A percentile compares a stretch with the other conserved stretches of the same genome.
phyloP scores from a whole-genome alignment of 2,113 vertebrate species.

The Malaclemys terrapin region DNA sequence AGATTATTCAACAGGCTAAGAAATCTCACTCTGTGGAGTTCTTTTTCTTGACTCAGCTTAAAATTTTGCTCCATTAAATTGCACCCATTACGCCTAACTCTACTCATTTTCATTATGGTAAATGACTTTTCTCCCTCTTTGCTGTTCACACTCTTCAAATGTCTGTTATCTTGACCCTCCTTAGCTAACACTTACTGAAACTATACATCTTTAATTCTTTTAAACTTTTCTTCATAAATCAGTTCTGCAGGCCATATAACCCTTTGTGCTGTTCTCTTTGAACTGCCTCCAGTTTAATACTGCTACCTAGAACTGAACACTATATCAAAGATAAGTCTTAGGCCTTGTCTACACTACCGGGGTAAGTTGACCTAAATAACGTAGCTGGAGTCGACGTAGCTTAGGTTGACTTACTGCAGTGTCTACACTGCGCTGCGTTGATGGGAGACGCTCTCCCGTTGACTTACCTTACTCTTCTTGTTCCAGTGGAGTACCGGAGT shows the following conservation, averaged over 20 bases:
- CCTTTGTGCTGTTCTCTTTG: constrained; percentile 59
- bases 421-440: no score
- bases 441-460: no score
- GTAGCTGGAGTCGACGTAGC: no score
- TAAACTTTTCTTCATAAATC: constrained; percentile 65
- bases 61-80: not conserved
- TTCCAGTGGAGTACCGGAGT: no score
- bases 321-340: constrained; percentile 10
- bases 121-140: not conserved
- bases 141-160: constrained; percentile 5
- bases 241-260: constrained; percentile 44
- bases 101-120: not conserved
- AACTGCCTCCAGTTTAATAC: constrained; percentile 28
- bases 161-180: constrained; percentile 38
- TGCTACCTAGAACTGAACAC: constrained; percentile 26
- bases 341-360: not conserved
- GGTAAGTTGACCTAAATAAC: no score
- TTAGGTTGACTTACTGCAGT: no score
- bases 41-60: not conserved
- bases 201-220: constrained; percentile 65
- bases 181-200: constrained; percentile 57
- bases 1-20: not conserved
- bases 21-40: not conserved
- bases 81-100: not conserved
- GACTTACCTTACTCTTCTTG: no score